Evolutionary conservation across 2,797 vertebrate species (phyloP), one percentile per base, ranked within the genome.

Genomic region (Pelodytes ibericus): DNA sequence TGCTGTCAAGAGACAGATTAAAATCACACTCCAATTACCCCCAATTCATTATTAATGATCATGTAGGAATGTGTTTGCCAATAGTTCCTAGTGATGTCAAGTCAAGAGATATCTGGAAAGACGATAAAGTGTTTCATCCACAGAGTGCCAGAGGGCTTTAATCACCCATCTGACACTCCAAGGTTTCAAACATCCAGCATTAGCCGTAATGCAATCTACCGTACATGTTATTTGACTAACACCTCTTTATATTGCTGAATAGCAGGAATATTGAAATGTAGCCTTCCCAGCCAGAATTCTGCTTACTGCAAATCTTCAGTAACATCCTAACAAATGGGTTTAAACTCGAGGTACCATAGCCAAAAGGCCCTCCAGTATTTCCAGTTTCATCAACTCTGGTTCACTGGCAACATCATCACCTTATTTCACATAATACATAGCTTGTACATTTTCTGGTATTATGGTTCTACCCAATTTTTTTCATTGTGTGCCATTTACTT

Each of bases 1-100:
- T 53, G 49, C 49, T 22, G 49, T 53, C 49, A 53, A 53, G 49
- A 53, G 49, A 53, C 49, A 53, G 49, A 53, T 53, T 53, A 24
- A 53, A 53, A 53, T 53, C 49, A 24, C 49, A 53, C 49, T 53
- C n/a, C 49, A 53, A 53, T 53, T 53, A 53, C 49, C 4, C n/a
- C 22, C 49, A 24, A 53, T 53, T 53, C 49, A 53, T 22, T 53
- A 53, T 53, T 53, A 53, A 53, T 53, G 49, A 53, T 53, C 49
- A 53, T 24, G 49, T 53, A 53, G 49, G 49, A 24, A 53, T 53
- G 49, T 53, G 22, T 53, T 53, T 53, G 49, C 49, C 49, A 53
- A 53, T 53, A 24, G 13, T 53, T 53, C 49, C 24, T 24, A 53
- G 49, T 53, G 49, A 16, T 53, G n/a, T 53, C n/a, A 53, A 53